Evolutionary conservation across 2,797 vertebrate species (phyloP).

Genomic region (Australoheros facetus): DNA sequence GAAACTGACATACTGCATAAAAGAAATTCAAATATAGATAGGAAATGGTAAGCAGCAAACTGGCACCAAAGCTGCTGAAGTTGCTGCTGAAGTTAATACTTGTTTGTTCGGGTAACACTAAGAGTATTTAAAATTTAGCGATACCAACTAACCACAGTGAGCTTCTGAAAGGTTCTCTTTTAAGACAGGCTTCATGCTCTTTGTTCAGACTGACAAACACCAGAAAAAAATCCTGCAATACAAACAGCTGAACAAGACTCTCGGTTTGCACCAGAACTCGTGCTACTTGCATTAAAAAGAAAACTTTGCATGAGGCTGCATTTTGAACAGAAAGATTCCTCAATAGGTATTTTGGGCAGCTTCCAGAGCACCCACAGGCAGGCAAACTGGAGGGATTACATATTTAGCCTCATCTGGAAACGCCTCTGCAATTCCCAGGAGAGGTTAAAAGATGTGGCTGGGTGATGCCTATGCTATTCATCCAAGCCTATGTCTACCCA

Average conservation of each 20-base stretch:
- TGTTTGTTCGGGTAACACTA: background rate
- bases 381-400: background rate
- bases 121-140: background rate
- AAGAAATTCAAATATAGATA: slow-evolving; percentile 15
- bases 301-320: background rate
- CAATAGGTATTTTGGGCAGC: background rate
- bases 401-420: slow-evolving; percentile 1
- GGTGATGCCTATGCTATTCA: background rate
- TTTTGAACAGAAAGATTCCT: background rate
- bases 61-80: slow-evolving; percentile 1
- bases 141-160: background rate
- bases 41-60: slow-evolving; percentile 1
- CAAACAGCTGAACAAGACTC: background rate
- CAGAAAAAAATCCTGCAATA: background rate
- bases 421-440: background rate
- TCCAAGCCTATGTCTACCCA: background rate
- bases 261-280: background rate
- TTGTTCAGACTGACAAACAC: background rate
- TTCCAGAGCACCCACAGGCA: slow-evolving; percentile 1
- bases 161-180: background rate
- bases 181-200: background rate
- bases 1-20: slow-evolving; percentile 18
- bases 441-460: background rate
- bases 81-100: background rate
- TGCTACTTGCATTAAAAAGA: background rate